Evolutionary conservation across 2,113 vertebrate genomes (phyloP).

Genomic region (Tauraco erythrolophus): DNA sequence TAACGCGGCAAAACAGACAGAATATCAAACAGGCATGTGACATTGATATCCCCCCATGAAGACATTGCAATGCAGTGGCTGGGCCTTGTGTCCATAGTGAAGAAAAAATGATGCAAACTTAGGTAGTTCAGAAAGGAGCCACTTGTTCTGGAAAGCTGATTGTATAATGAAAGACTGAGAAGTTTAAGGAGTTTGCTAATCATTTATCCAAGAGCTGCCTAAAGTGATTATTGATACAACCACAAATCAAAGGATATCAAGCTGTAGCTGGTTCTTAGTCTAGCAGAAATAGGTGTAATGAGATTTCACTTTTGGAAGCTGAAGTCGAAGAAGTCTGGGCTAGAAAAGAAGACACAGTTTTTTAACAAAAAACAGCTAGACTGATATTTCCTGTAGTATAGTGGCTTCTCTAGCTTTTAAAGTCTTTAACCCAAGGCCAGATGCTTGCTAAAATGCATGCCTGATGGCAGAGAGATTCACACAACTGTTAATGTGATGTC

Average conservation of each 20-base stretch:
- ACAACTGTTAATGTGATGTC: background rate
- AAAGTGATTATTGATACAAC: background rate
- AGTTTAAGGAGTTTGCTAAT: background rate
- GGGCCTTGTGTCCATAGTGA: background rate
- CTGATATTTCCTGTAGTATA: background rate
- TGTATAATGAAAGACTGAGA: background rate
- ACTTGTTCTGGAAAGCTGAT: background rate
- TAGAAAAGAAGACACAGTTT: background rate
- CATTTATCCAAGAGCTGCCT: background rate
- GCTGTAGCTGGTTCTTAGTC: background rate
- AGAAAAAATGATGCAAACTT: background rate
- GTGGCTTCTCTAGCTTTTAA: background rate
- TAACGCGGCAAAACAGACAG: background rate
- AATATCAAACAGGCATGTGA: background rate
- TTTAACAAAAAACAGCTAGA: background rate
- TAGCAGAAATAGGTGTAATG: background rate
- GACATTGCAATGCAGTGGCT: background rate
- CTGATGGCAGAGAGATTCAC: background rate
- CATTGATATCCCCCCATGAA: background rate
- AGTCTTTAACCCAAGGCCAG: background rate
- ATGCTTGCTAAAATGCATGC: background rate
- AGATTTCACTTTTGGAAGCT: background rate
- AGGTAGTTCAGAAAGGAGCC: background rate
- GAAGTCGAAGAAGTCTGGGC: background rate
- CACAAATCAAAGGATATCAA: background rate